A percentile compares a stretch with the other conserved stretches of the same genome.
phyloP scores from a whole-genome alignment of 2,113 vertebrate species.

The Cryptomyrus ogoouensis region DNA sequence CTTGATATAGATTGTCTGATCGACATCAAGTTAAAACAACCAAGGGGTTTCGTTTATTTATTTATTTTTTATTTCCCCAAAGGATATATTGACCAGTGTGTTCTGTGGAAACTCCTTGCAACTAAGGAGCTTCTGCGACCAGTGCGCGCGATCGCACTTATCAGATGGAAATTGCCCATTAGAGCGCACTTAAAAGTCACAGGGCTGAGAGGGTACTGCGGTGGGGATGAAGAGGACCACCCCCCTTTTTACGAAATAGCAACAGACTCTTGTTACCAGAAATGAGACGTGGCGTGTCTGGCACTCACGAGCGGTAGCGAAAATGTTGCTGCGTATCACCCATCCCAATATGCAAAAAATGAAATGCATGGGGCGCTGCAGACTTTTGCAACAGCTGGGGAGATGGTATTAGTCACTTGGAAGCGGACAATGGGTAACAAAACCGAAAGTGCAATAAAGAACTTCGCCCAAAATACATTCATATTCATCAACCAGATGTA shows the following conservation, averaged over 20 bases:
- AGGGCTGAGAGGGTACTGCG: not conserved
- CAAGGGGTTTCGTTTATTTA: not conserved
- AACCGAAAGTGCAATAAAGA: not conserved
- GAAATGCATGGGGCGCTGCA: not conserved
- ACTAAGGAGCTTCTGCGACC: not conserved
- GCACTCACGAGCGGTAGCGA: not conserved
- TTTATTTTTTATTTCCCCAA: not conserved
- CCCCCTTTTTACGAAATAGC: not conserved
- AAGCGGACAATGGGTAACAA: not conserved
- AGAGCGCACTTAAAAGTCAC: not conserved
- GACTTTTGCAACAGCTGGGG: not conserved
- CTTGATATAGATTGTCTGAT: not conserved
- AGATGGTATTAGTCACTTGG: not conserved
- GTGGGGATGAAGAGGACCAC: not conserved
- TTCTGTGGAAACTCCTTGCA: not conserved
- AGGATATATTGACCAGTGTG: not conserved
- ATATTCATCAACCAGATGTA: not conserved
- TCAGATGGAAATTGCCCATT: not conserved
- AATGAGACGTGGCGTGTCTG: conserved; percentile 5
- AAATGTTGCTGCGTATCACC: not conserved
- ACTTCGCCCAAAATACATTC: not conserved
- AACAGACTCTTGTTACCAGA: not conserved
- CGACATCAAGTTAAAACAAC: not conserved
- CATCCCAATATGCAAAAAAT: not conserved
- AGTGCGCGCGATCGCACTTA: not conserved